Conservation (phyloP, 2,113 vertebrate genomes). For the Caretta caretta region DNA sequence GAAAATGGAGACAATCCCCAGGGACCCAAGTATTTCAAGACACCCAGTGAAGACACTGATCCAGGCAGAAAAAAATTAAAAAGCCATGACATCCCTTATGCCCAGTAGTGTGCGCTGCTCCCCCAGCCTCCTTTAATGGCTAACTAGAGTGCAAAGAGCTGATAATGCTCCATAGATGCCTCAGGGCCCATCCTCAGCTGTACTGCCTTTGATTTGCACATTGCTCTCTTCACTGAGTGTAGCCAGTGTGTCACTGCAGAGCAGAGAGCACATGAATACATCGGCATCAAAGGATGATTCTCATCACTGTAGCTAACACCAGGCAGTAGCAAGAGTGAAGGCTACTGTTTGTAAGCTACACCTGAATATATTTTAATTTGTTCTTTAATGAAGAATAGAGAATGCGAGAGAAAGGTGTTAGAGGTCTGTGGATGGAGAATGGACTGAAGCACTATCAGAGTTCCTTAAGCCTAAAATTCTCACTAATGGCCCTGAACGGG, state of each 20-base stretch:
- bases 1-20: not conserved
- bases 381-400: not conserved
- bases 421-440: not conserved
- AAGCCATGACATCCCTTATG: not conserved
- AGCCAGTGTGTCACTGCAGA: not conserved
- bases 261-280: not conserved
- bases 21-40: conserved; percentile 1
- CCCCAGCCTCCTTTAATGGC: not conserved
- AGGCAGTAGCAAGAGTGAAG: not conserved
- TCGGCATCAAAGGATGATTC: not conserved
- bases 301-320: not conserved
- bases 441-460: not conserved
- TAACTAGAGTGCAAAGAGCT: not conserved
- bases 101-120: not conserved
- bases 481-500: not conserved
- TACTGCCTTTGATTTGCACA: not conserved
- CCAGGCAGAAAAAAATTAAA: not conserved
- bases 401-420: not conserved
- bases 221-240: not conserved
- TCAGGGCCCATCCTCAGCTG: not conserved
- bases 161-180: not conserved
- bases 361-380: not conserved
- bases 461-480: not conserved
- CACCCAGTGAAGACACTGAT: not conserved
- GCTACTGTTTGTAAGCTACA: not conserved